Percentiles rank a stretch among this genome's conserved stretches.
Evolutionary conservation across 1,140 invertebrate species (phyloP).

Genomic region (Penaeus japonicus): DNA sequence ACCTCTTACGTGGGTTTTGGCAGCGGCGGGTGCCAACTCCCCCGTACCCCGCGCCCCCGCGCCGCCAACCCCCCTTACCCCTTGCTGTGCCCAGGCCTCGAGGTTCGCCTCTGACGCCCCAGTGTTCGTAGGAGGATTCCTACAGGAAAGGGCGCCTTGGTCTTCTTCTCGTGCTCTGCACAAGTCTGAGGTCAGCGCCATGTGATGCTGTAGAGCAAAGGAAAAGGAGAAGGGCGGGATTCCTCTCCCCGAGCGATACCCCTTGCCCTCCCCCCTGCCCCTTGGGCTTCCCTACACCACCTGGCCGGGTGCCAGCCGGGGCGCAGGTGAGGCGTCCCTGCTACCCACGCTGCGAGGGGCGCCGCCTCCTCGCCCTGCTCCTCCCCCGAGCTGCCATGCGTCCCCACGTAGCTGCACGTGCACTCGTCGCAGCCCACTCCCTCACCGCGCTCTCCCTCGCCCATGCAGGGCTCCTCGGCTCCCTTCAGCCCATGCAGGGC

Average conservation of each 20-base stretch:
- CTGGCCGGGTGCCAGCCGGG: conserved; percentile 4
- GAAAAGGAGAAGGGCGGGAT: no score
- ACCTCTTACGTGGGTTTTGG: neutral
- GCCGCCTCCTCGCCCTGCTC: neutral
- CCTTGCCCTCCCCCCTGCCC: neutral
- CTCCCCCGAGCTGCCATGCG: neutral
- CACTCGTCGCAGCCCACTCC: neutral
- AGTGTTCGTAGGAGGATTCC: no score
- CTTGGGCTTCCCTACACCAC: conserved; percentile 2
- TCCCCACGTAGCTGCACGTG: neutral
- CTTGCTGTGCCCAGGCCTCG: no score
- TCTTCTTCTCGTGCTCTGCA: no score
- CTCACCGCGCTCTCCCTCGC: neutral
- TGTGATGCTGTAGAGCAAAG: no score
- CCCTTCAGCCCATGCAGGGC: no score
- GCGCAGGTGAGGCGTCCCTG: neutral
- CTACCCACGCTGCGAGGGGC: neutral
- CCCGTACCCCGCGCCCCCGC: neutral
- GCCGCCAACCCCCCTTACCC: neutral
- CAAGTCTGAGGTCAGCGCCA: no score
- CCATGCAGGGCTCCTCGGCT: no score
- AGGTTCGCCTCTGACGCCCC: no score
- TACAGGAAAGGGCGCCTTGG: no score
- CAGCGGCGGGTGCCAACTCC: conserved; percentile 3
- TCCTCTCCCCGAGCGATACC: no score